A percentile compares a stretch with the other conserved stretches of the same genome.
Evolutionary conservation across 2,113 vertebrate genomes (phyloP).

Genomic region (Ammospiza caudacuta): DNA sequence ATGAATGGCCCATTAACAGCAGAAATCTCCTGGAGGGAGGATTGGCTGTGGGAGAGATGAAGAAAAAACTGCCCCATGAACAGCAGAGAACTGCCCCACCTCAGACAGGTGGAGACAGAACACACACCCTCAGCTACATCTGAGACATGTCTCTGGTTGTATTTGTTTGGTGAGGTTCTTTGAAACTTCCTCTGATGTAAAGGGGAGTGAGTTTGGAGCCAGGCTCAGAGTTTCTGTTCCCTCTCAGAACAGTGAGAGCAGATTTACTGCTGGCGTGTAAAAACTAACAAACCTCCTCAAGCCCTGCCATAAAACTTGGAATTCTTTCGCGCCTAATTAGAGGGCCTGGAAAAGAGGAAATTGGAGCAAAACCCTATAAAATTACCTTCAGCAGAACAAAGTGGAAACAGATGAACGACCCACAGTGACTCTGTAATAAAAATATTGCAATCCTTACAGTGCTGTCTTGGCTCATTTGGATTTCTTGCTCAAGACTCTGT

Average conservation of each 20-base stretch:
- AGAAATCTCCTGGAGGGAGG: too few species aligned
- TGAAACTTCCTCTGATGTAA: neutral
- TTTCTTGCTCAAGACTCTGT: neutral
- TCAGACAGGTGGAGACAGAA: neutral
- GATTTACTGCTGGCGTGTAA: neutral
- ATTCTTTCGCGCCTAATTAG: conserved; percentile 11
- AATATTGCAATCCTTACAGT: neutral
- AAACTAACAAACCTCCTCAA: conserved; percentile 21
- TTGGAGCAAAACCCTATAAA: neutral
- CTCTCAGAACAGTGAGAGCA: neutral
- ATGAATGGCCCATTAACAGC: too few species aligned
- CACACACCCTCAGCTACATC: neutral
- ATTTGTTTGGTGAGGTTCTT: neutral
- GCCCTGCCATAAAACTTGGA: neutral
- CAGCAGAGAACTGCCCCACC: neutral
- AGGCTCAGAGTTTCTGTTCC: neutral
- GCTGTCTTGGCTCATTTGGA: neutral
- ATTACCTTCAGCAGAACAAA: neutral
- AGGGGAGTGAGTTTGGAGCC: neutral
- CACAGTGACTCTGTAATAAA: neutral
- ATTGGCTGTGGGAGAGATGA: too few species aligned
- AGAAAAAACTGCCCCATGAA: neutral
- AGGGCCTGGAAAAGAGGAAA: conserved; percentile 7
- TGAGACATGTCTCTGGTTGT: neutral
- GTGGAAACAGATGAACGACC: conserved; percentile 11